Percentiles rank a stretch among this genome's conserved stretches.
phyloP scores from a whole-genome alignment of 2,113 vertebrate species.

The Meleagris gallopavo region DNA sequence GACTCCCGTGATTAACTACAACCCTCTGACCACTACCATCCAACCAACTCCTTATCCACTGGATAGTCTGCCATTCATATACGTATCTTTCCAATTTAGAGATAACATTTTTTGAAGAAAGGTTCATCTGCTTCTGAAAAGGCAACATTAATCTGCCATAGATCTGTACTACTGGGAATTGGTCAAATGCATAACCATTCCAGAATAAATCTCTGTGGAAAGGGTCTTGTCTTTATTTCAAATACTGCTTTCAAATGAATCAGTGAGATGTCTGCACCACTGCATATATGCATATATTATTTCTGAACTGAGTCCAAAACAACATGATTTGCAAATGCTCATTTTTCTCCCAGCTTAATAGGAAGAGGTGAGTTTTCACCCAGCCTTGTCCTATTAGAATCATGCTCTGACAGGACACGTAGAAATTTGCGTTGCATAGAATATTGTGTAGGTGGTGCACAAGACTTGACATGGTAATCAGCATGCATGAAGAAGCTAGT shows the following conservation, averaged over 20 bases:
- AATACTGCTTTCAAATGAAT: not conserved
- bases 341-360: not conserved
- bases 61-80: no score
- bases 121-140: not conserved
- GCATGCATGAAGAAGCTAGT: not conserved
- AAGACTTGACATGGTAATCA: not conserved
- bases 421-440: not conserved
- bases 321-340: not conserved
- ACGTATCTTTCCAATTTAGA: no score
- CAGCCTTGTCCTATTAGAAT: not conserved
- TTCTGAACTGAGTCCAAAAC: not conserved
- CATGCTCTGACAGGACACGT: fast-evolving
- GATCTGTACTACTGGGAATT: not conserved
- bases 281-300: no score
- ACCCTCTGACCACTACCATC: no score
- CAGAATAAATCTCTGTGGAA: not conserved
- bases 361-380: not conserved
- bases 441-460: not conserved
- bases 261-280: not conserved
- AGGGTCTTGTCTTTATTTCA: not conserved
- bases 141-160: not conserved
- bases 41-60: no score
- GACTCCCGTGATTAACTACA: no score
- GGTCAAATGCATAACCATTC: not conserved
- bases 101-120: not conserved